Evolutionary conservation across 2,888 invertebrate species (phyloP).

Genomic region (Ophraella communa): DNA sequence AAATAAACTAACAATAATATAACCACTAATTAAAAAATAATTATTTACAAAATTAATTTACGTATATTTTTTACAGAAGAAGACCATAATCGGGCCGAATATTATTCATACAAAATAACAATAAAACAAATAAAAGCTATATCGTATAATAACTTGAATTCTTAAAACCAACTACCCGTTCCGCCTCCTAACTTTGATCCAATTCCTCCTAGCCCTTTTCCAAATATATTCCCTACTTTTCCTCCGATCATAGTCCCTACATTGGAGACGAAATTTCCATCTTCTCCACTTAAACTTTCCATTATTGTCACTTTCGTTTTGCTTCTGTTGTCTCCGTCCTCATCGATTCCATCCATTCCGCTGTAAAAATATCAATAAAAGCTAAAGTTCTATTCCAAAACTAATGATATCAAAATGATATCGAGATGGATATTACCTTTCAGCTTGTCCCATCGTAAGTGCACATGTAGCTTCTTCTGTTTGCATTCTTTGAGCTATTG

Average conservation of each 20-base stretch:
- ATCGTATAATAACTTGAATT: conserved; percentile 31
- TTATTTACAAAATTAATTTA: conserved; percentile 34
- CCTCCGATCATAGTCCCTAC: conserved; percentile 87
- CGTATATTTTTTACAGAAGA: conserved; percentile 32
- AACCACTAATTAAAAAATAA: conserved; percentile 30
- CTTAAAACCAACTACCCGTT: conserved; percentile 83
- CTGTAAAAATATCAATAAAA: conserved; percentile 42
- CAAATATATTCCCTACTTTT: conserved; percentile 87
- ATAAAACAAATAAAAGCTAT: conserved; percentile 28
- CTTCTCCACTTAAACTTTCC: conserved; percentile 71
- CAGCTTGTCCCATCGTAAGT: conserved; percentile 80
- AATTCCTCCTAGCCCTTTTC: conserved; percentile 88
- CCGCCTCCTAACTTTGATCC: conserved; percentile 88
- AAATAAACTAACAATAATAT: conserved; percentile 32
- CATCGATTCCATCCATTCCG: conserved; percentile 60
- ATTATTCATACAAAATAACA: conserved; percentile 25
- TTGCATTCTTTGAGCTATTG: conserved; percentile 91
- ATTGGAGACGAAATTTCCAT: conserved; percentile 77
- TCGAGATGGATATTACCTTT: conserved; percentile 63
- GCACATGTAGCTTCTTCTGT: conserved; percentile 96
- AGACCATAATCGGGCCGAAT: conserved; percentile 33
- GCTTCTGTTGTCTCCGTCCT: conserved; percentile 66
- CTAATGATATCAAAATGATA: too few relatives aligned
- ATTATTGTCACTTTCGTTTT: conserved; percentile 68
- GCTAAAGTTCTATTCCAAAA: too few relatives aligned